These are phyloP conservation scores for Ganaspis brasiliensis DNA, from an alignment of 2,888 invertebrate genomes.

Conservation along the genomic window DNA sequence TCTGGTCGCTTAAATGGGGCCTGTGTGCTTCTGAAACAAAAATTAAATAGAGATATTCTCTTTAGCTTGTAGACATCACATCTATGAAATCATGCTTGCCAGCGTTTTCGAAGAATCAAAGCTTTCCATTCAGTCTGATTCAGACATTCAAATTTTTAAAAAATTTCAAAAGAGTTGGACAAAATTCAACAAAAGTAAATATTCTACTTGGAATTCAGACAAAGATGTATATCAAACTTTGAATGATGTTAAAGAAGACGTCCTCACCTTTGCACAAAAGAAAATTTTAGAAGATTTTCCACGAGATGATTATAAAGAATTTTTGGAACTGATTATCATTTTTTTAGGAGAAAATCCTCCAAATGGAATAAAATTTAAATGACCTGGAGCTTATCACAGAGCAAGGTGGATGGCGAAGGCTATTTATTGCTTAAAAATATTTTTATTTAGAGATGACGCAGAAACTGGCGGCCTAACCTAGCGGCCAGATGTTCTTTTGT, in stretches of 20 bases:
- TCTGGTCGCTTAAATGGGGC: constrained; percentile 57
- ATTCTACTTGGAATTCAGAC: constrained; percentile 16
- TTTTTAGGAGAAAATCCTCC: constrained; percentile 57
- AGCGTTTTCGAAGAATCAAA: constrained; percentile 39
- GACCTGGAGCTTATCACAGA: constrained; percentile 61
- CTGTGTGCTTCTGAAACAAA: constrained; percentile 44
- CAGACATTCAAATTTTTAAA: constrained; percentile 51
- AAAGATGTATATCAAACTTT: neutral
- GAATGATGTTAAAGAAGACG: neutral
- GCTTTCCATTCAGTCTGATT: constrained; percentile 37
- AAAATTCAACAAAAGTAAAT: constrained; percentile 45
- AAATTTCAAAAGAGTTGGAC: constrained; percentile 53
- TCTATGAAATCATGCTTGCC: constrained; percentile 55
- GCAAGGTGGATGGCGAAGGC: constrained; percentile 67
- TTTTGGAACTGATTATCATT: constrained; percentile 60
- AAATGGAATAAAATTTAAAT: constrained; percentile 46
- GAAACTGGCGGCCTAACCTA: too few species aligned
- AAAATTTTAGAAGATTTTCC: constrained; percentile 47
- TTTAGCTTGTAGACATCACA: constrained; percentile 58
- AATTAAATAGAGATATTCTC: constrained; percentile 55
- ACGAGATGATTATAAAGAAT: constrained; percentile 59
- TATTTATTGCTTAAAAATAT: constrained; percentile 64
- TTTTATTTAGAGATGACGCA: constrained; percentile 58
- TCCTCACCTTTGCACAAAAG: neutral
- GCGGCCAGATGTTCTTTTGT: too few species aligned